A percentile compares a stretch with the other conserved stretches of the same genome.
phyloP scores from a whole-genome alignment of 2,113 vertebrate species.

The Hyperopisus bebe region DNA sequence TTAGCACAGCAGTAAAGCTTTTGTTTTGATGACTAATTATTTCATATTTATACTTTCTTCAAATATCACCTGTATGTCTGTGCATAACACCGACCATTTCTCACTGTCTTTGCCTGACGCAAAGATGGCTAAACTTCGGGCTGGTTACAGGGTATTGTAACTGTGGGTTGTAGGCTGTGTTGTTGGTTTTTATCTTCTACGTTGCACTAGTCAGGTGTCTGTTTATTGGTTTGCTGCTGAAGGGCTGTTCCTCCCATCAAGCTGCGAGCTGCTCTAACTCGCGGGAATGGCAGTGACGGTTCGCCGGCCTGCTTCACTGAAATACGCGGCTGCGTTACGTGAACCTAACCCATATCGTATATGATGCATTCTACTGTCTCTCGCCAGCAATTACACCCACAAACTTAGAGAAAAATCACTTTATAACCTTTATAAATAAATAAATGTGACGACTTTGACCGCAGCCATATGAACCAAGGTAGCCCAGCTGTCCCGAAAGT shows the following conservation, averaged over 20 bases:
- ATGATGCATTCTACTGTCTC: neutral
- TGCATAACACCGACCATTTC: neutral
- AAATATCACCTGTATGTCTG: slow-evolving; percentile 4
- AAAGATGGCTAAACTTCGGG: slow-evolving; percentile 59
- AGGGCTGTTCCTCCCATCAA: slow-evolving; percentile 41
- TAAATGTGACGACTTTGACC: neutral
- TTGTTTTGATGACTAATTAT: slow-evolving; percentile 34
- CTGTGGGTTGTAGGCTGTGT: slow-evolving; percentile 40
- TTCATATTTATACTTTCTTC: slow-evolving; percentile 11
- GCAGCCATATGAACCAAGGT: neutral
- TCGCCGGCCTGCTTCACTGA: neutral
- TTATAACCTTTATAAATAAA: neutral
- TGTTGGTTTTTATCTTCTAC: slow-evolving; percentile 59
- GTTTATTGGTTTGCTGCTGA: slow-evolving; percentile 55
- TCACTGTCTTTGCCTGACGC: slow-evolving; percentile 47
- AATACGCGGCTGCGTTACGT: neutral
- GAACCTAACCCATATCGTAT: neutral
- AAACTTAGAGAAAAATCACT: neutral
- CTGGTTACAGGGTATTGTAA: slow-evolving; percentile 59
- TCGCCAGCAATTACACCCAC: neutral
- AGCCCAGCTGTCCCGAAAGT: neutral
- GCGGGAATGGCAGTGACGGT: neutral
- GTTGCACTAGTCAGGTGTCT: slow-evolving; percentile 40
- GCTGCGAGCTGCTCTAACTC: neutral
- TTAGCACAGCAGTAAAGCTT: slow-evolving; percentile 62